Conservation (phyloP, 1,140 invertebrate species). For the Oryzaephilus surinamensis region DNA sequence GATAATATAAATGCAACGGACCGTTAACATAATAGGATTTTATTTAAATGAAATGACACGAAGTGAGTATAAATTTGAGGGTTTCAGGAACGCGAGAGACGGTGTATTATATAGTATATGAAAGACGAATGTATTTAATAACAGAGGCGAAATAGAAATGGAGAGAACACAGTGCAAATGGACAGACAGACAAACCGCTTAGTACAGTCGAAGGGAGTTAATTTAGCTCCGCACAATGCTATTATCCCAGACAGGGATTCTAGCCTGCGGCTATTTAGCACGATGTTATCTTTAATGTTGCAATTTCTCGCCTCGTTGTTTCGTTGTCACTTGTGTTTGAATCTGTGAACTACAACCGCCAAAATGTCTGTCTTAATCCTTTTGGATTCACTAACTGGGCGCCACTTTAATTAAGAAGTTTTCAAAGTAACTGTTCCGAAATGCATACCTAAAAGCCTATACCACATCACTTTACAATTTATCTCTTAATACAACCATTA, state of each 20-base stretch:
- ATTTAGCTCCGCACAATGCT: constrained; percentile 17
- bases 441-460: too few species aligned
- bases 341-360: constrained; percentile 4
- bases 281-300: constrained; percentile 29
- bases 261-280: constrained; percentile 22
- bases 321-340: constrained; percentile 16
- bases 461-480: too few species aligned
- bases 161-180: constrained; percentile 4
- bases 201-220: constrained; percentile 17
- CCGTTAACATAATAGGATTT: too few species aligned
- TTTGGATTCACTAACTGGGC: constrained; percentile 11
- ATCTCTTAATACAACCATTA: too few species aligned
- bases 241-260: constrained; percentile 22
- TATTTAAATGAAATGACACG: background rate
- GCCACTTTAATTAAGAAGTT: constrained; percentile 22
- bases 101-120: background rate
- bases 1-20: too few species aligned
- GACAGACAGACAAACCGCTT: constrained; percentile 19
- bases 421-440: too few species aligned
- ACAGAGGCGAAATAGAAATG: constrained; percentile 16
- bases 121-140: too few species aligned
- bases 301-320: constrained; percentile 27
- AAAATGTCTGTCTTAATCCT: constrained; percentile 14
- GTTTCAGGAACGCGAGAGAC: background rate
- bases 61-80: background rate